These are phyloP conservation scores for Yponomeuta plumbellus DNA, from an alignment of 2,888 invertebrate species.

Conservation along the genomic window DNA sequence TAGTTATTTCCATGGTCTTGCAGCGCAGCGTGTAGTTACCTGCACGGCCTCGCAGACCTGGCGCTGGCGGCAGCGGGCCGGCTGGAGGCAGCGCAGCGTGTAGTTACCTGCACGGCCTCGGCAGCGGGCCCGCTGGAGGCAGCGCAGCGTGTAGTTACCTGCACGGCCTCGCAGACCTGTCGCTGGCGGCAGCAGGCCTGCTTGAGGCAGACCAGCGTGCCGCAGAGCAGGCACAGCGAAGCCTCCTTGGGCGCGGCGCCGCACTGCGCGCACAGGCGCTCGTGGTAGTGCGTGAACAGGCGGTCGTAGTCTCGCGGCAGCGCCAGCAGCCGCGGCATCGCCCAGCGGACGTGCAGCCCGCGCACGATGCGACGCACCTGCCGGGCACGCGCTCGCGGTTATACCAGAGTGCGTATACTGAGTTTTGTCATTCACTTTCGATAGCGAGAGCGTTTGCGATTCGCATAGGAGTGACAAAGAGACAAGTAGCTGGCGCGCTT, in stretches of 20 bases:
- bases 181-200: slow-evolving; percentile 91
- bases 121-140: slow-evolving; percentile 59
- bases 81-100: slow-evolving; percentile 92
- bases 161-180: slow-evolving; percentile 90
- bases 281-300: slow-evolving; percentile 89
- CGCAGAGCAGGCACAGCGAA: slow-evolving; percentile 94
- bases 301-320: slow-evolving; percentile 95
- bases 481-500: too few species aligned
- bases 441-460: too few species aligned
- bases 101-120: too few species aligned
- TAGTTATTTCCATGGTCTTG: slow-evolving; percentile 92
- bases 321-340: slow-evolving; percentile 87
- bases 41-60: slow-evolving; percentile 90
- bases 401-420: too few species aligned
- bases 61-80: slow-evolving; percentile 87
- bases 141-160: slow-evolving; percentile 30
- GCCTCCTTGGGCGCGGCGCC: slow-evolving; percentile 91
- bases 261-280: slow-evolving; percentile 91
- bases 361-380: slow-evolving; percentile 80
- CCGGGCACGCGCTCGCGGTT: too few species aligned
- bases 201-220: slow-evolving; percentile 93
- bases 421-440: too few species aligned
- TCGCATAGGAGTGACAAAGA: too few species aligned
- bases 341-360: slow-evolving; percentile 86
- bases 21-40: slow-evolving; percentile 87